A percentile compares a stretch with the other conserved stretches of the same genome.
phyloP scores from a whole-genome alignment of 1,140 invertebrate genomes.

The Leptinotarsa texana region DNA sequence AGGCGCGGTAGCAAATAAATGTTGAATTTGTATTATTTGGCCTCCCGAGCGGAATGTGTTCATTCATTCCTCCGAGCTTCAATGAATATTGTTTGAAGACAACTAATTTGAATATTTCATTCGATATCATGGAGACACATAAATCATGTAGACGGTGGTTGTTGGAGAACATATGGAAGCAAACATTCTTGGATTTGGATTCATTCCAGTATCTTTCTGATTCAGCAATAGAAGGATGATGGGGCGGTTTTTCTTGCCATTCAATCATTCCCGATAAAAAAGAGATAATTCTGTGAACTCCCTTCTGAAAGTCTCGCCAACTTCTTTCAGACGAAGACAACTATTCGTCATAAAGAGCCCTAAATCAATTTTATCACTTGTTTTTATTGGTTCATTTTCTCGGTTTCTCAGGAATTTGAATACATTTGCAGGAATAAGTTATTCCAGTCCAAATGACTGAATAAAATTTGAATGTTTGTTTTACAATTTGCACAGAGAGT shows the following conservation, averaged over 20 bases:
- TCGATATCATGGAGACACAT: background rate
- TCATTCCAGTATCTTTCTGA: background rate
- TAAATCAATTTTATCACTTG: conserved; percentile 8
- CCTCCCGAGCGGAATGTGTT: no score
- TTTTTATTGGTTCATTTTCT: background rate
- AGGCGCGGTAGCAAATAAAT: no score
- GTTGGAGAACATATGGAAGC: background rate
- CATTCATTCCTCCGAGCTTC: no score
- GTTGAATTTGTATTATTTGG: no score
- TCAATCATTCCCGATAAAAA: background rate
- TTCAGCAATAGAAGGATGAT: background rate
- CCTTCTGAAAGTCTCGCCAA: background rate
- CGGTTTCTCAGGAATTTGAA: background rate
- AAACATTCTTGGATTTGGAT: conserved; percentile 5
- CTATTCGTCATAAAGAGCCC: conserved; percentile 1
- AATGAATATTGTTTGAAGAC: background rate
- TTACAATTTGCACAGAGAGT: background rate
- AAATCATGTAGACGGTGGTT: background rate
- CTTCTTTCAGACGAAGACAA: background rate
- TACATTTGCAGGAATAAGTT: background rate
- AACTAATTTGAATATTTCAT: background rate
- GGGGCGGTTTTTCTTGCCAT: background rate
- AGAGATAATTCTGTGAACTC: background rate
- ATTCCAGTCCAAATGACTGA: background rate
- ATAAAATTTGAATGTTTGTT: background rate